These are phyloP conservation scores for Ctenicera cuprea DNA, from an alignment of 2,888 invertebrate genomes.

Conservation along the genomic window DNA sequence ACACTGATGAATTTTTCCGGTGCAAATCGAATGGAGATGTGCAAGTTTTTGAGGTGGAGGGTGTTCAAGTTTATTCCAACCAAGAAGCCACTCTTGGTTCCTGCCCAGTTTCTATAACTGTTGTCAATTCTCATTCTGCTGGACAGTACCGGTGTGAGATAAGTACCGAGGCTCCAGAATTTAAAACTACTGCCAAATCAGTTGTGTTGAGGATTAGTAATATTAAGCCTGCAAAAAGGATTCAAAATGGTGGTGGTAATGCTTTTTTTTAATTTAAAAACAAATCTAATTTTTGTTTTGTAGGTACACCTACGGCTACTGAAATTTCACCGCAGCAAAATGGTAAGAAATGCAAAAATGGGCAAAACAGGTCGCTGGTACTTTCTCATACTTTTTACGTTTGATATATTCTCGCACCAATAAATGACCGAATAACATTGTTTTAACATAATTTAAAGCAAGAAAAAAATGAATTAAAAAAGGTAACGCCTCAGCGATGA, in stretches of 20 bases:
- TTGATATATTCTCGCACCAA: too few species aligned
- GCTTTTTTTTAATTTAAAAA: neutral
- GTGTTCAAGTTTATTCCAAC: slow-evolving; percentile 60
- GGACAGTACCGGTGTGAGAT: slow-evolving; percentile 68
- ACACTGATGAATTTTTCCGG: slow-evolving; percentile 65
- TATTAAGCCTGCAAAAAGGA: slow-evolving; percentile 50
- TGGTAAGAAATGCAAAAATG: slow-evolving; percentile 18
- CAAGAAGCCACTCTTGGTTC: slow-evolving; percentile 60
- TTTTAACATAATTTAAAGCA: too few species aligned
- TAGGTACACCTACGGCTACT: neutral
- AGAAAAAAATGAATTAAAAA: too few species aligned
- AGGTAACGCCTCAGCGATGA: too few species aligned
- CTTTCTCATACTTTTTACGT: too few species aligned
- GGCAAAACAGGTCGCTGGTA: too few species aligned
- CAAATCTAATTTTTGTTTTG: neutral
- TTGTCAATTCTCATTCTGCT: slow-evolving; percentile 60
- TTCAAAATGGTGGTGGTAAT: slow-evolving; percentile 39
- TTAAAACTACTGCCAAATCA: slow-evolving; percentile 56
- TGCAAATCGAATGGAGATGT: slow-evolving; percentile 62
- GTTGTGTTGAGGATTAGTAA: slow-evolving; percentile 54
- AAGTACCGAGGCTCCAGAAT: slow-evolving; percentile 64
- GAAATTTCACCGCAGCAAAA: neutral
- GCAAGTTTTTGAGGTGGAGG: slow-evolving; percentile 63
- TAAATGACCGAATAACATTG: too few species aligned
- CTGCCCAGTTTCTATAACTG: slow-evolving; percentile 63